phyloP scores from a whole-genome alignment of 2,888 invertebrate genomes.

The Yponomeuta sedellus region DNA sequence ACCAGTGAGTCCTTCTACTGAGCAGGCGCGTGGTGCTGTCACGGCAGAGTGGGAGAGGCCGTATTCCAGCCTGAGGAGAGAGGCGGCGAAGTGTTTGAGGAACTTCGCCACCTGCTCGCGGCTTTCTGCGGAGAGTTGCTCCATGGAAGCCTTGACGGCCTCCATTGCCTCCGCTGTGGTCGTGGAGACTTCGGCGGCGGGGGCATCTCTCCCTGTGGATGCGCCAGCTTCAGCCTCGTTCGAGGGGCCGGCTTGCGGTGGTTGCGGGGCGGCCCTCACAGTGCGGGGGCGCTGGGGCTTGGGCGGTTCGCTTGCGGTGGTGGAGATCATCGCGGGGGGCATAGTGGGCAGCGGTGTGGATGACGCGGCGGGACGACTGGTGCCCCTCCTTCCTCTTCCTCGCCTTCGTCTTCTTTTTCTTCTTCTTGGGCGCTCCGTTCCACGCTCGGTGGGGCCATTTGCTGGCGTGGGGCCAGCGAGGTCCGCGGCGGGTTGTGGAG shows the following conservation, averaged over 20 bases:
- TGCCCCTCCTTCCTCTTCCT: background rate
- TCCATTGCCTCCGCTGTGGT: background rate
- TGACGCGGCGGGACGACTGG: background rate
- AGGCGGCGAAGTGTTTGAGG: background rate
- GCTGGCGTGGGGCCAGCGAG: constrained; percentile 3
- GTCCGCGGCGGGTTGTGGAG: background rate
- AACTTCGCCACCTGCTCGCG: background rate
- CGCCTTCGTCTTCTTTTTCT: constrained; percentile 3
- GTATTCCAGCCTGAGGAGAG: background rate
- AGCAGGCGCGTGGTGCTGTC: background rate
- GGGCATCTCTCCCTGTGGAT: background rate
- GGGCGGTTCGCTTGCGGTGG: background rate
- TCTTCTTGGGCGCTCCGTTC: background rate
- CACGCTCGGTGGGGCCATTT: constrained; percentile 7
- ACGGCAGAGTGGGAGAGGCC: too few relatives aligned
- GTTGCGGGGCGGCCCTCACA: background rate
- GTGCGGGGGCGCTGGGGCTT: background rate
- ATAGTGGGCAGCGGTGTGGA: background rate
- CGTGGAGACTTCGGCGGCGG: background rate
- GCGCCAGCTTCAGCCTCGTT: background rate
- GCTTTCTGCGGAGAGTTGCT: background rate
- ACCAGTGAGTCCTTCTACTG: constrained; percentile 4
- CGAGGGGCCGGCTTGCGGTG: background rate
- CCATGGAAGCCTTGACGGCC: background rate
- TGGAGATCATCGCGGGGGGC: background rate